phyloP scores from a whole-genome alignment of 2,888 invertebrate genomes.

The Sesia apiformis region DNA sequence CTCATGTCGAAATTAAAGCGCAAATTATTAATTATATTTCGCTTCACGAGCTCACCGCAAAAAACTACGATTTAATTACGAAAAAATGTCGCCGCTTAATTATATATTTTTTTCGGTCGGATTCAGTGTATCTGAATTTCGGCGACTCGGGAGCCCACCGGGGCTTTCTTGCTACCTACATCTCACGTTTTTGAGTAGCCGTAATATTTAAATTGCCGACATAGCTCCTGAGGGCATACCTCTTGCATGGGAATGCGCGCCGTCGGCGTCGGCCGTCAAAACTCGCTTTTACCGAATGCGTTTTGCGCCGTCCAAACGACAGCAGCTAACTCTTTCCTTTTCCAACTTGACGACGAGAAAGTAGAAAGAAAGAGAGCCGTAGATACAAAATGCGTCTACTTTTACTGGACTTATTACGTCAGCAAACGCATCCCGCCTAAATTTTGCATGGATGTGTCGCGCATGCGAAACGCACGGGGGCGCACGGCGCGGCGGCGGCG shows the following conservation, averaged over 20 bases:
- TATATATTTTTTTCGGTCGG: conserved; percentile 49
- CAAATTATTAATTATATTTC: conserved; percentile 55
- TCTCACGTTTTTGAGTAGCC: conserved; percentile 72
- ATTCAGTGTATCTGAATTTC: conserved; percentile 58
- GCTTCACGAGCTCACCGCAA: conserved; percentile 28
- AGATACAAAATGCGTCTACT: conserved; percentile 51
- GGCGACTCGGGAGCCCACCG: conserved; percentile 53
- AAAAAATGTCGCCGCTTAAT: conserved; percentile 57
- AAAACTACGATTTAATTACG: conserved; percentile 66
- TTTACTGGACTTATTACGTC: conserved; percentile 55
- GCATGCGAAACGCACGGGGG: conserved; percentile 56
- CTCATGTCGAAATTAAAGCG: conserved; percentile 39
- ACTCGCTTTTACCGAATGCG: conserved; percentile 69
- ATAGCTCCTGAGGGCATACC: conserved; percentile 70
- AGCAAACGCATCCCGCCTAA: conserved; percentile 70
- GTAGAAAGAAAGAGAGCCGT: conserved; percentile 47
- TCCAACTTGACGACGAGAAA: conserved; percentile 41
- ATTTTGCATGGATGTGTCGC: conserved; percentile 71
- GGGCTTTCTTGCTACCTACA: conserved; percentile 63
- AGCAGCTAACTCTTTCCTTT: conserved; percentile 44
- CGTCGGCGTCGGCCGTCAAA: conserved; percentile 49
- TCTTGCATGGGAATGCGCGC: conserved; percentile 66
- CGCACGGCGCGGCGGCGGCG: conserved; percentile 32
- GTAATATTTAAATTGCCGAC: conserved; percentile 73
- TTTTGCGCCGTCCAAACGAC: conserved; percentile 55